These are phyloP conservation scores for Rhopilema esculentum DNA, from an alignment of 30 jellyfish, hydroid and myxozoan species.

Conservation along the genomic window DNA sequence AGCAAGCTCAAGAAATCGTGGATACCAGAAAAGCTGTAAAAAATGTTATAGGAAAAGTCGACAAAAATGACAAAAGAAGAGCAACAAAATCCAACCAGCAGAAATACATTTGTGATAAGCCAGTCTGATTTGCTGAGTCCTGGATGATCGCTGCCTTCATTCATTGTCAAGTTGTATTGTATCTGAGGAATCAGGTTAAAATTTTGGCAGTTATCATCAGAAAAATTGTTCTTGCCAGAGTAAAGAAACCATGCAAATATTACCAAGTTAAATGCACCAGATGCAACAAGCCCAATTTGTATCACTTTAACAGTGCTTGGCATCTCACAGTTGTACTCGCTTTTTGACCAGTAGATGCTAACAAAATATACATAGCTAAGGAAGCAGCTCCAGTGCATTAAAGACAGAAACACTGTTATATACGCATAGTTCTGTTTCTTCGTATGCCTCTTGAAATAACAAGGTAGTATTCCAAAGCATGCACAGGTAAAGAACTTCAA, in stretches of 20 bases:
- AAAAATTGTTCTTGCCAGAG: neutral
- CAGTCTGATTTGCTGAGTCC: neutral
- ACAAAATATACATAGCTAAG: constrained; percentile 1
- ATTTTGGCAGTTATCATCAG: neutral
- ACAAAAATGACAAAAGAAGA: neutral
- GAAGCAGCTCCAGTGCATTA: neutral
- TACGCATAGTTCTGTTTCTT: neutral
- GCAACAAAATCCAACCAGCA: constrained; percentile 1
- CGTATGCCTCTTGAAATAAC: neutral
- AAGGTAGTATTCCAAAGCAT: constrained; percentile 1
- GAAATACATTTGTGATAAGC: constrained; percentile 1
- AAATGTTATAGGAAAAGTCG: neutral
- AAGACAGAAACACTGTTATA: neutral
- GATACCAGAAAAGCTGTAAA: neutral
- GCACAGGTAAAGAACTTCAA: neutral
- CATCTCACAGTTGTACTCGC: neutral
- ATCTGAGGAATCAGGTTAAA: neutral
- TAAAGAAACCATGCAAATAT: constrained; percentile 13
- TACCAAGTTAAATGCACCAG: neutral
- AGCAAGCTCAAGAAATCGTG: neutral
- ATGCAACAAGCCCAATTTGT: constrained; percentile 8
- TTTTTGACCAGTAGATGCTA: neutral
- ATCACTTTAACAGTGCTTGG: neutral
- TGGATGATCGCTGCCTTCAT: neutral
- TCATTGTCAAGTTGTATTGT: neutral